Evolutionary conservation across 2,113 vertebrate genomes (phyloP).

Genomic region (Otocyon megalotis): DNA sequence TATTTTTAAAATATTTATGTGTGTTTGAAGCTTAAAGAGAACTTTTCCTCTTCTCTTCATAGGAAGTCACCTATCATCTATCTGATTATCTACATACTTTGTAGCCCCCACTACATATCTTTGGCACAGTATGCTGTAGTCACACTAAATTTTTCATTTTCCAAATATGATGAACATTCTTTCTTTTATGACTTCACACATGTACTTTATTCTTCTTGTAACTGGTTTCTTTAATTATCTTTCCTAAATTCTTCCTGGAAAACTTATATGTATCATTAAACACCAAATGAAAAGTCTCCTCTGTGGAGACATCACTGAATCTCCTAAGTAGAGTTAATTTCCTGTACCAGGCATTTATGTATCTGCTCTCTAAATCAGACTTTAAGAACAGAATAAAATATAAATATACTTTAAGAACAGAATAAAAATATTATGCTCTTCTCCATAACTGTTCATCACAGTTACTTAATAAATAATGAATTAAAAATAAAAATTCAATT

Average conservation of each 20-base stretch:
- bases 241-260: background rate
- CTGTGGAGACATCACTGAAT: background rate
- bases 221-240: constrained; percentile 13
- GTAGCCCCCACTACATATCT: background rate
- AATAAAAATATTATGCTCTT: background rate
- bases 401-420: background rate
- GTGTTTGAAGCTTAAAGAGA: background rate
- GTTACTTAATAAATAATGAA: background rate
- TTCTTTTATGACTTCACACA: background rate
- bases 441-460: background rate
- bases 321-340: background rate
- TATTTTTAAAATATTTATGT: background rate
- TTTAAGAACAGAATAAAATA: background rate
- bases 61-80: background rate
- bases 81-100: background rate
- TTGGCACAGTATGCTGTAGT: background rate
- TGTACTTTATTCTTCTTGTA: background rate
- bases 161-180: background rate
- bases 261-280: background rate
- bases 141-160: background rate
- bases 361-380: background rate
- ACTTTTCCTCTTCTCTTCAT: background rate
- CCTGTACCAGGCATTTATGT: background rate
- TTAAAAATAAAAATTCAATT: background rate
- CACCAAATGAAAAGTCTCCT: background rate